Evolutionary conservation across 2,888 invertebrate genomes (phyloP).

Genomic region (Epistrophe eligans): DNA sequence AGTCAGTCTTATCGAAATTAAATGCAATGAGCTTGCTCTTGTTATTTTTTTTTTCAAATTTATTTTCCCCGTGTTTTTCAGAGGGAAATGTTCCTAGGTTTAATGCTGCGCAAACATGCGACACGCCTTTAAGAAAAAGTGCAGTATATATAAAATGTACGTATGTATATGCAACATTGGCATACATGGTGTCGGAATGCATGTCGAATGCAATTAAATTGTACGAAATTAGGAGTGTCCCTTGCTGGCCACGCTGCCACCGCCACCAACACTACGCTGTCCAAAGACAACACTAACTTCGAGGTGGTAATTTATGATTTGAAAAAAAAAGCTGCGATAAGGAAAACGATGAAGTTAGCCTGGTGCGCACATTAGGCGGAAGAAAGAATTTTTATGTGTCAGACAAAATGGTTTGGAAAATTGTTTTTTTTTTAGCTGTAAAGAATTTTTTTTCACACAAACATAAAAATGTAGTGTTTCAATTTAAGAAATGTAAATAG

Average conservation of each 20-base stretch:
- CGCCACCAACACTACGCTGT: too few relatives aligned
- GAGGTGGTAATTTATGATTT: conserved; percentile 57
- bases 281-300: neutral
- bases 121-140: conserved; percentile 63
- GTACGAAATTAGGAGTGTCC: conserved; percentile 73
- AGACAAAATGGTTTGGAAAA: conserved; percentile 48
- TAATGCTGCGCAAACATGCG: conserved; percentile 70
- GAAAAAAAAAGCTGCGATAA: conserved; percentile 49
- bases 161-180: conserved; percentile 52
- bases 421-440: neutral
- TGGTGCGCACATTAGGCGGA: neutral
- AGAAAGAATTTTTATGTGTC: conserved; percentile 21
- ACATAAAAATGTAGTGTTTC: neutral
- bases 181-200: conserved; percentile 70
- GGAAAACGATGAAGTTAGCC: conserved; percentile 22
- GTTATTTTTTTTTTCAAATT: conserved; percentile 17
- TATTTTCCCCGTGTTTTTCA: neutral
- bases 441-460: neutral
- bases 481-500: too few relatives aligned
- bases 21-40: conserved; percentile 73
- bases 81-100: conserved; percentile 27
- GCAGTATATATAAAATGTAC: neutral
- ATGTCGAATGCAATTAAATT: conserved; percentile 76
- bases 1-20: conserved; percentile 68
- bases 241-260: neutral